Evolutionary conservation across 2,113 vertebrate species (phyloP), one percentile per base, ranked within the genome.

Genomic region (Antechinus flavipes): DNA sequence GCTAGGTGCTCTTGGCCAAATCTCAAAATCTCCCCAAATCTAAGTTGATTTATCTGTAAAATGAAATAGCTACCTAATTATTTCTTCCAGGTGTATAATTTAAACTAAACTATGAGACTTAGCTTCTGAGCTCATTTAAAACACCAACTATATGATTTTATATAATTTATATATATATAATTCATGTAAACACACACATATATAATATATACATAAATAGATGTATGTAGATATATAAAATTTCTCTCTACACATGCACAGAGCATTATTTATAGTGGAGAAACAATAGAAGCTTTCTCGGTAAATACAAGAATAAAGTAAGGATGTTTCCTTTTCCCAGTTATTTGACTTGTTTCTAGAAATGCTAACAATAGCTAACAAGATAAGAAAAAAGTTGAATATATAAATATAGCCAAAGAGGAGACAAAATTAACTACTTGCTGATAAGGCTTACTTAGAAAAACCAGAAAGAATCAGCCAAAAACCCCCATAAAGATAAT

Each of bases 91-190:
- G 25, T 50, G 54, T 49, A 50, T 42, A 53, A 35, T 61, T 22
- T 90, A 53, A 47, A 61, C 56, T 30, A 30, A 61, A 53, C 35
- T 91, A 23, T 12, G 52, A 22, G 49, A 35, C 54, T 47, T 25
- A 91, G 24, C 52, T 94, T 95, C 49, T 56, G 84, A 91, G 56
- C 46, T 52, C 54, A 4, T 55, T 91, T 30, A 90, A 95, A 76
- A 90, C 30, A 46, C 25, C 55, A 30, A 53, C 3, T 0, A 26
- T 42, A 54, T 30, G n/a, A 61, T 58, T 58, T 58, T 26, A 58
- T 58, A 58, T 58, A 58, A 61, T 61, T 56, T 56, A 30, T 11
- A 26, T 56, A 26, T 56, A 56, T 56, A 56, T 47, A 47, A 61
- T 61, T 30, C 3, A 61, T 61, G 2, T 30, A 30, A 30, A 61